Base-by-base conservation (phyloP, 2,797 vertebrate genomes). In the Darevskia nairensis region DNA sequence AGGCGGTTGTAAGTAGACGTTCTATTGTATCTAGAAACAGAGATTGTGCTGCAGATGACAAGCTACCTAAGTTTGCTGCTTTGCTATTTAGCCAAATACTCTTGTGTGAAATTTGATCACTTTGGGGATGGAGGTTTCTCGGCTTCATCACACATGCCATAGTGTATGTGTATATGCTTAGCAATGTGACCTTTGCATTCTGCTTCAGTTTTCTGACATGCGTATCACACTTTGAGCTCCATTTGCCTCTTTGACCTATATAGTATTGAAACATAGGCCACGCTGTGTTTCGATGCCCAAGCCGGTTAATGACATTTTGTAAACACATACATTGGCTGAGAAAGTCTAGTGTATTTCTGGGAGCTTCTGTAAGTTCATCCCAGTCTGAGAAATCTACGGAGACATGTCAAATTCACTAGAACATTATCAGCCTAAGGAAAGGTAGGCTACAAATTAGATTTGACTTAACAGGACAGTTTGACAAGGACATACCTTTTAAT, bases 221-320 rank as follows among this genome's bases (percentile, higher is more conserved):
- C 68, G 29, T 46, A 2, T n/a, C 85, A 79, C 81, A 81, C 69
- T 85, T 88, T 2, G 10, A 50, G 61, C 84, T 92, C 75, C 87
- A 27, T 15, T 86, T 92, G 90, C 84, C 85, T 32, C 86, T 91
- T 87, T 92, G 66, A 91, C 9, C 72, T 25, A 72, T 59, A n/a
- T 39, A 4, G 88, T 91, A 90, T 89, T 91, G 90, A 93, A 55
- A 50, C 0, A 0, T 74, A 86, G 66, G 41, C 88, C 90, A 35
- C 91, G 72, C 89, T 92, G 91, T 91, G 82, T 84, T 92, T 80
- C 1, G 88, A 39, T 89, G 80, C 87, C 50, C 46, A 88, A 69
- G n/a, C 35, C 79, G n/a, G 80, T 88, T 94, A 89, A 88, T n/a
- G 46, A 50, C 76, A 86, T 83, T 84, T 64, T 91, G n/a, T 64